These are phyloP conservation scores for Drosophila sp. DNA, from an alignment of 1,140 invertebrate species.

Conservation along the genomic window DNA sequence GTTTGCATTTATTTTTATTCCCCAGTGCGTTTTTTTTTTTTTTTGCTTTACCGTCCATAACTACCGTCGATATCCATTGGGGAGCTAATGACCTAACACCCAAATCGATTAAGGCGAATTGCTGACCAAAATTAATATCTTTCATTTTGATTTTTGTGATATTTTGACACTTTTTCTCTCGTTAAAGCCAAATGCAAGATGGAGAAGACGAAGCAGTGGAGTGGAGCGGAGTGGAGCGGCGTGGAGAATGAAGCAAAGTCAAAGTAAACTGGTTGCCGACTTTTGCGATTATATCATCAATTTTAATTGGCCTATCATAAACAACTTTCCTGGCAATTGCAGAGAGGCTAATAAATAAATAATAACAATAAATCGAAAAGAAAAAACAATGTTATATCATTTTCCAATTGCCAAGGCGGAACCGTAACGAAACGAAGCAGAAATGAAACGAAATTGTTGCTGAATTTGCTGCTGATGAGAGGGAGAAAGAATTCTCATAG, in stretches of 20 bases:
- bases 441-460: constrained; percentile 32
- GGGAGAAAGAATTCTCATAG: no score
- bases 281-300: constrained; percentile 50
- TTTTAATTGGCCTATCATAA: constrained; percentile 46
- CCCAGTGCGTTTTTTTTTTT: constrained; percentile 16
- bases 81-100: constrained; percentile 49
- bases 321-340: constrained; percentile 41
- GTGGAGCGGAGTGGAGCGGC: constrained; percentile 28
- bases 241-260: constrained; percentile 8
- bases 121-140: constrained; percentile 1
- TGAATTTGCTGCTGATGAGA: no score
- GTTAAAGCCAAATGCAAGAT: not conserved
- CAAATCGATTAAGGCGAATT: constrained; percentile 4
- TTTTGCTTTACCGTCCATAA: not conserved
- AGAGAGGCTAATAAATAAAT: constrained; percentile 15
- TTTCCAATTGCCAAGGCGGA: constrained; percentile 38
- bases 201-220: not conserved
- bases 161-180: constrained; percentile 51
- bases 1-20: not conserved
- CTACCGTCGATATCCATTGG: constrained; percentile 22
- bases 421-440: constrained; percentile 1
- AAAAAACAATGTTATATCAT: constrained; percentile 42
- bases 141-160: constrained; percentile 14
- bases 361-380: constrained; percentile 29
- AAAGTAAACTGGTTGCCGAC: constrained; percentile 21